A percentile compares a stretch with the other conserved stretches of the same genome.
Evolutionary conservation across 2,888 invertebrate genomes (phyloP).

Genomic region (Scelioninae gen. 2): DNA sequence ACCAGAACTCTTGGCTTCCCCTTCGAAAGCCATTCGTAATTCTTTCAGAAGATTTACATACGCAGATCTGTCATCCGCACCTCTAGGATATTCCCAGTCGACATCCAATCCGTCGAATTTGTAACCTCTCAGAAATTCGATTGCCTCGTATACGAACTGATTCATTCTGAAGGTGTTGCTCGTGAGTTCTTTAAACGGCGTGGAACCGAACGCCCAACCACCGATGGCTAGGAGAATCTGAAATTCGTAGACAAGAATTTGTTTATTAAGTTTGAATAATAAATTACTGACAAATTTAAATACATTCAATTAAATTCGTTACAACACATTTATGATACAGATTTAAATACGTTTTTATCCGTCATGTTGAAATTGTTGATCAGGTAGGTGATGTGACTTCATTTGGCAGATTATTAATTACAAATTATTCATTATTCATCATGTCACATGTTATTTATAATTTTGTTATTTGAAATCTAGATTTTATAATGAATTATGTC

Average conservation of each 20-base stretch:
- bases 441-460: not conserved
- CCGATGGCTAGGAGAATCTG: conserved; percentile 91
- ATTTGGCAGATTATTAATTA: too few relatives aligned
- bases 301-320: too few relatives aligned
- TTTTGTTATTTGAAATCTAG: not conserved
- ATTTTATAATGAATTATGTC: too few relatives aligned
- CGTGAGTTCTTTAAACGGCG: conserved; percentile 94
- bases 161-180: conserved; percentile 95
- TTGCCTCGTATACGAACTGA: conserved; percentile 95
- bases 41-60: conserved; percentile 91
- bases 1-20: conserved; percentile 91
- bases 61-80: conserved; percentile 89
- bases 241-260: conserved; percentile 41
- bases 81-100: conserved; percentile 95
- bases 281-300: too few relatives aligned
- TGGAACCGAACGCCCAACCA: conserved; percentile 97
- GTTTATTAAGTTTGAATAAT: too few relatives aligned
- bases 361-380: too few relatives aligned
- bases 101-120: conserved; percentile 95
- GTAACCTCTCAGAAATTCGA: conserved; percentile 92
- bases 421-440: too few relatives aligned
- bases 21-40: conserved; percentile 92
- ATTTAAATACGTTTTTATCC: too few relatives aligned
- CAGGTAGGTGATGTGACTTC: too few relatives aligned
- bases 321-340: too few relatives aligned